phyloP scores from a whole-genome alignment of 2,113 vertebrate genomes.

The Phalacrocorax brasilianus region DNA sequence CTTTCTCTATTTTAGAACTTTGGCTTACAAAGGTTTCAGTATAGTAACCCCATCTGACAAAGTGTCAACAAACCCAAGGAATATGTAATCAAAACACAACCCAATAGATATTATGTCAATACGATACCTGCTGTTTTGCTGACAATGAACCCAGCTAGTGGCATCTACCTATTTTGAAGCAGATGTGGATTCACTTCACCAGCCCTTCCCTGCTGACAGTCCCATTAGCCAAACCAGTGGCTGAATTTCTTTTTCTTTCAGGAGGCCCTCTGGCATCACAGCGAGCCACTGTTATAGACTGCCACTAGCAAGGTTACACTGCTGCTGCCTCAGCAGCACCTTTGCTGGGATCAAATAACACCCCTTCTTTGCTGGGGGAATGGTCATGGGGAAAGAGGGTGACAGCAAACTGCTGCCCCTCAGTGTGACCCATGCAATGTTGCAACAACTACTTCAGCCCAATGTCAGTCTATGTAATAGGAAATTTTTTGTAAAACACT shows the following conservation, averaged over 20 bases:
- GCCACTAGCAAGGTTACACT: neutral
- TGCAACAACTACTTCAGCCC: neutral
- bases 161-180: neutral
- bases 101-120: neutral
- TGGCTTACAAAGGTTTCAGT: neutral
- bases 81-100: neutral
- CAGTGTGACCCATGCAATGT: neutral
- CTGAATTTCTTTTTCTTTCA: neutral
- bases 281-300: neutral
- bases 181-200: neutral
- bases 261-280: neutral
- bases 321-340: neutral
- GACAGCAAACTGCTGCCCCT: neutral
- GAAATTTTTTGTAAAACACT: neutral
- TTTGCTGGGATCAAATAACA: neutral
- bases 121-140: neutral
- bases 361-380: neutral
- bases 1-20: neutral
- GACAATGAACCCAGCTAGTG: neutral
- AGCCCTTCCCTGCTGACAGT: neutral
- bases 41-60: neutral
- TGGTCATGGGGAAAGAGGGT: neutral
- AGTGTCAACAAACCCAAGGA: neutral
- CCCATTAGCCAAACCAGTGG: rapidly evolving
- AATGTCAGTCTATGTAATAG: neutral